Evolutionary conservation across 2,888 invertebrate genomes (phyloP), one percentile per base, ranked within the genome.

Genomic region (Perizoma flavofasciatum): DNA sequence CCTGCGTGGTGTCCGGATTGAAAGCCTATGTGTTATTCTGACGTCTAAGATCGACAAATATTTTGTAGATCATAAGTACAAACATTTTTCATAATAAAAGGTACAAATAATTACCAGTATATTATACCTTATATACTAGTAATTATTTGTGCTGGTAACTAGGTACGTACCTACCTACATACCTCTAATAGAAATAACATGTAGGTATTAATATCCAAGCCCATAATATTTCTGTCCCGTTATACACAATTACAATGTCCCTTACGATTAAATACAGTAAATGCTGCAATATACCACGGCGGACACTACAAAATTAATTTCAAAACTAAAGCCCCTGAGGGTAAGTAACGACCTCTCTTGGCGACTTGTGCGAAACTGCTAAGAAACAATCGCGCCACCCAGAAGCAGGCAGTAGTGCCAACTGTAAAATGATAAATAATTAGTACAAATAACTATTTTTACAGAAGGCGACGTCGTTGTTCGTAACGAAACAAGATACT

Each of bases 231-330:
- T 61, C 40, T 10, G 64, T 66, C 61, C 71, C 69, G 72, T 78
- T 73, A 70, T 60, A 55, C 59, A 68, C 69, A 76, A 73, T 79
- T 72, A 75, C 70, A 65, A 65, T 73, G 74, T 76, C 73, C 66
- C 66, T 67, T 67, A 67, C 68, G 66, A 78, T 75, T 76, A 77
- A 74, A 73, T 72, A 67, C 67, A 69, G 69, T 49, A 63, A 77
- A 71, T 70, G 73, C 70, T 10, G 49, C 65, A 71, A 70, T 70
- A 60, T 65, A 62, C 61, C 64, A 60, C 61, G 60, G 60, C 61
- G 60, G 60, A 58, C 54, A 65, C 56, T 65, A 69, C 66, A 60
- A 69, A 73, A 80, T 77, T 76, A 73, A 77, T 74, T 71, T 70
- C 63, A 61, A 63, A 59, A 61, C 62, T 60, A 63, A 68, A 66